A percentile compares a stretch with the other conserved stretches of the same genome.
phyloP scores from a whole-genome alignment of 2,797 vertebrate species.

The Triplophysa bombifrons region DNA sequence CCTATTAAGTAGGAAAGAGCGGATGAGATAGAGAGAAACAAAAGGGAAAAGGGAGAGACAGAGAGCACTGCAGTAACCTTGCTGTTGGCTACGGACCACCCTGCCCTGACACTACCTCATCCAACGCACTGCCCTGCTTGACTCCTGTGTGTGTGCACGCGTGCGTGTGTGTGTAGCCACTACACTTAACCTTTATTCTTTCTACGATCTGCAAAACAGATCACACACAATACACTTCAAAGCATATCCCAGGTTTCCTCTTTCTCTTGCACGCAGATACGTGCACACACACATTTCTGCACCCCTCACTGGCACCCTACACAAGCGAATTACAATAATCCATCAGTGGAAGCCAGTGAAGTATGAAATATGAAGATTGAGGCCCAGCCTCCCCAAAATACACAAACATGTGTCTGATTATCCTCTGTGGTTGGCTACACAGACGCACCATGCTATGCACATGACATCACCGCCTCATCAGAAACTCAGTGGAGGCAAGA shows the following conservation, averaged over 20 bases:
- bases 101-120: conserved; percentile 54
- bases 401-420: conserved; percentile 72
- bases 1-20: neutral
- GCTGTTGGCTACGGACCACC: conserved; percentile 65
- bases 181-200: conserved; percentile 65
- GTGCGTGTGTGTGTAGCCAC: conserved; percentile 46
- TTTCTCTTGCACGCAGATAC: conserved; percentile 41
- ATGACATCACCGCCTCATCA: conserved; percentile 60
- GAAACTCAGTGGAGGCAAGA: conserved; percentile 38
- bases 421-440: conserved; percentile 56
- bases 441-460: conserved; percentile 30
- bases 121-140: conserved; percentile 53
- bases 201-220: conserved; percentile 58
- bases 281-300: conserved; percentile 11
- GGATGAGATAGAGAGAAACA: conserved; percentile 31
- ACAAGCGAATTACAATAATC: conserved; percentile 60
- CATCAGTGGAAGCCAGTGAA: conserved; percentile 64
- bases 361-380: conserved; percentile 66
- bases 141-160: conserved; percentile 38
- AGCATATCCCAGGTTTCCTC: conserved; percentile 48
- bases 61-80: conserved; percentile 70
- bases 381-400: conserved; percentile 60
- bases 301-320: conserved; percentile 24
- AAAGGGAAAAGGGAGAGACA: conserved; percentile 50
- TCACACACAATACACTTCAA: conserved; percentile 66